phyloP scores from a whole-genome alignment of 2,113 vertebrate genomes.

The Eudyptes chrysolophus region DNA sequence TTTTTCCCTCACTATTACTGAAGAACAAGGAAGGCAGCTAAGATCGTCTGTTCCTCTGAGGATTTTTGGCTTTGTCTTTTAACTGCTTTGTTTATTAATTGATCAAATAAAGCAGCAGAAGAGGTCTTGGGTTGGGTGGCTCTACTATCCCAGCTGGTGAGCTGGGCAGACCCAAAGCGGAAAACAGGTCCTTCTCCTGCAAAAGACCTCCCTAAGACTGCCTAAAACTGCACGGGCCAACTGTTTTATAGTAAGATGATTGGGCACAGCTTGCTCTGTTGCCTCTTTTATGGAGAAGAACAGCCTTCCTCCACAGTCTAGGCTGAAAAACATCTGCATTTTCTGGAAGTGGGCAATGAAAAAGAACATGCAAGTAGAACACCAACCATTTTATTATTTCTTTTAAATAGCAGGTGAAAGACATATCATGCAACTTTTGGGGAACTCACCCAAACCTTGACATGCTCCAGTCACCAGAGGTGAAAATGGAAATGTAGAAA shows the following conservation, averaged over 20 bases:
- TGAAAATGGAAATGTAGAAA: neutral
- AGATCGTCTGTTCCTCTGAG: neutral
- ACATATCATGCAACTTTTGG: neutral
- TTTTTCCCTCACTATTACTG: neutral
- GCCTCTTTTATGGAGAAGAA: neutral
- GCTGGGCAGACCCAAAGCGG: neutral
- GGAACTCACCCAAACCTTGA: neutral
- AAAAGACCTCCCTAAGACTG: neutral
- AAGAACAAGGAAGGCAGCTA: neutral
- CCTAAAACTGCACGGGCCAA: neutral
- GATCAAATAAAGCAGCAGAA: neutral
- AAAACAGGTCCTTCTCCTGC: neutral
- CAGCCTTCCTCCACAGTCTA: neutral
- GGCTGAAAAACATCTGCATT: neutral
- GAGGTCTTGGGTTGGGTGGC: neutral
- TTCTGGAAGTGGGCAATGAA: neutral
- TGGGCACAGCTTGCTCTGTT: neutral
- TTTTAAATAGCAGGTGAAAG: neutral
- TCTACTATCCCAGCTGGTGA: neutral
- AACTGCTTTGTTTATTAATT: neutral
- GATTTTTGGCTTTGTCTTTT: neutral
- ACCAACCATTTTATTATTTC: neutral
- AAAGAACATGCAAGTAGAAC: neutral
- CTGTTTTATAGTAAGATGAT: neutral
- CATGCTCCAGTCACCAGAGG: neutral